Evolutionary conservation across 2,888 invertebrate species (phyloP), one percentile per base, ranked within the genome.

Genomic region (Ochropacha duplaris): DNA sequence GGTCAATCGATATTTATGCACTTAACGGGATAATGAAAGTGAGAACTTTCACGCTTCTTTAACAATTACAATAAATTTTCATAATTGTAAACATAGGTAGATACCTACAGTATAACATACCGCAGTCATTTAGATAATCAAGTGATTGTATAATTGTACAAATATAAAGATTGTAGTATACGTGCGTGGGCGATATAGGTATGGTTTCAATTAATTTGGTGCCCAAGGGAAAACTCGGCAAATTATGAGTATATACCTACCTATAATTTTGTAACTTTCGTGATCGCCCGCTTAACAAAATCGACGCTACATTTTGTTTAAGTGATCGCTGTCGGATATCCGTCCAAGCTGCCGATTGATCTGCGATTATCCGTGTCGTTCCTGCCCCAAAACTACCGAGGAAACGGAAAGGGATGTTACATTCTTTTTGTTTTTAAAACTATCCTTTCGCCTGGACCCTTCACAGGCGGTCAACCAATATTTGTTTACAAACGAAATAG

Each of bases 381-480:
- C 58, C 60, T 65, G 54, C 34, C 31, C 52, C 31, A 64, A 31
- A 68, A 61, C 64, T 64, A 64, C 62, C 59, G 59, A 72, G 78
- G 76, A 82, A 81, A 74, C 84, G 86, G 86, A 86, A 85, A 79
- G 69, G 81, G 82, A 85, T 80, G 83, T 80, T 81, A 71, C 72
- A 75, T 68, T 67, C 69, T 63, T 71, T 78, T 77, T 79, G 65
- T 83, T 83, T 83, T 78, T 60, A 65, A 60, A 65, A 34, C 28
- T 26, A 44, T 44, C 52, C 19, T 50, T 54, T 31, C 16, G 49
- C 66, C 19, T 49, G 55, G 55, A 28, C 49, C 24, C 49, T 31
- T 14, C 26, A 22, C 12, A 44, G 22, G n/a, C 34, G 24, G 22
- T 55, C 49, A n/a, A 16, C 24, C 24, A 16, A 44, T 36, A 24